Conservation (phyloP, 1,140 invertebrate species). For the Leptinotarsa undecemlineata region DNA sequence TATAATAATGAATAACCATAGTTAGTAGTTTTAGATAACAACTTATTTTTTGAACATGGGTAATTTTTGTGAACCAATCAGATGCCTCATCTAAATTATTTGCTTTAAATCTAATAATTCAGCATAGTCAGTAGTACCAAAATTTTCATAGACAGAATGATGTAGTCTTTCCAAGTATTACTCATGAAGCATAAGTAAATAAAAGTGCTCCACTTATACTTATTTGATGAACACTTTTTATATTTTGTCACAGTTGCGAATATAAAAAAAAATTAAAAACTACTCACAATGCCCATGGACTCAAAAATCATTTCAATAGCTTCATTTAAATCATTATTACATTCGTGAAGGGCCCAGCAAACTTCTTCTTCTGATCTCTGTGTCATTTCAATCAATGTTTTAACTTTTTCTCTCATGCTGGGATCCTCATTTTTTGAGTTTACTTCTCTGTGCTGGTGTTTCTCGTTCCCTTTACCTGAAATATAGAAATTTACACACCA, state of each 20-base stretch:
- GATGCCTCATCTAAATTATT: too few species aligned
- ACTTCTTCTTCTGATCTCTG: slow-evolving; percentile 80
- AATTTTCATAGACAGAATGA: too few species aligned
- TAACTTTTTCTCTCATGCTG: slow-evolving; percentile 66
- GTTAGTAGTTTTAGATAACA: too few species aligned
- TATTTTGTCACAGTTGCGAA: slow-evolving; percentile 14
- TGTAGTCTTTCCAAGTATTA: too few species aligned
- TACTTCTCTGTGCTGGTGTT: slow-evolving; percentile 45
- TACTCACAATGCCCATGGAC: slow-evolving; percentile 62
- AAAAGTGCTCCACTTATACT: too few species aligned
- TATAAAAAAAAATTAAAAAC: slow-evolving; percentile 10
- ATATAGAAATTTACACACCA: slow-evolving; percentile 33
- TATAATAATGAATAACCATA: too few species aligned
- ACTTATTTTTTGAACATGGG: too few species aligned
- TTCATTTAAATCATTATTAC: slow-evolving; percentile 74
- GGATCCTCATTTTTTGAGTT: slow-evolving; percentile 46
- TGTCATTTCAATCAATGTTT: slow-evolving; percentile 80
- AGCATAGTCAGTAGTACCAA: too few species aligned
- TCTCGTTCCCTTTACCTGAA: slow-evolving; percentile 48
- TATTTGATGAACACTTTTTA: too few species aligned
- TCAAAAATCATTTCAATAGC: slow-evolving; percentile 80
- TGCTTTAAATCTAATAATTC: too few species aligned
- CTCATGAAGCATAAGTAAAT: too few species aligned
- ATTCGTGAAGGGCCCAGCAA: slow-evolving; percentile 79
- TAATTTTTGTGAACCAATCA: too few species aligned